These are phyloP conservation scores for Ormyrus rosae DNA, from an alignment of 2,888 invertebrate genomes.

Conservation along the genomic window DNA sequence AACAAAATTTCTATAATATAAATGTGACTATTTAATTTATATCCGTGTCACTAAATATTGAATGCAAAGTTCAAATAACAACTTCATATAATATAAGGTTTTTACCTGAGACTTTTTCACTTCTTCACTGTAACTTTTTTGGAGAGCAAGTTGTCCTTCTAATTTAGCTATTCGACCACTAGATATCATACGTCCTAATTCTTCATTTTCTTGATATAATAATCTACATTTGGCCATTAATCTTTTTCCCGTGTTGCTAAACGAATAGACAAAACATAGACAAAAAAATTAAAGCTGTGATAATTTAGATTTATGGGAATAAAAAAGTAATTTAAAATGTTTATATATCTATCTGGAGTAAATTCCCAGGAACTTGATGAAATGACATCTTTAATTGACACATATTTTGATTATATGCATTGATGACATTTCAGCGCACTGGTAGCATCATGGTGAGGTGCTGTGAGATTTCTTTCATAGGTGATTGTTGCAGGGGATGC, in stretches of 20 bases:
- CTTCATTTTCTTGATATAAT: slow-evolving; percentile 97
- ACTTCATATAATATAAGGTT: neutral
- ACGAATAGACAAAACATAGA: slow-evolving; percentile 49
- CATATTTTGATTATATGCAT: slow-evolving; percentile 68
- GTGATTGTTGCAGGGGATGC: slow-evolving; percentile 41
- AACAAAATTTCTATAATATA: slow-evolving; percentile 43
- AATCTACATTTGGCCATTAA: slow-evolving; percentile 98
- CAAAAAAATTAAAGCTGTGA: neutral
- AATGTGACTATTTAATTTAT: slow-evolving; percentile 31
- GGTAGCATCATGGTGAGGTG: slow-evolving; percentile 57
- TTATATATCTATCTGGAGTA: slow-evolving; percentile 91
- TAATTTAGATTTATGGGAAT: neutral
- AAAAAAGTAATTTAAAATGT: neutral
- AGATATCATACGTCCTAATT: slow-evolving; percentile 95
- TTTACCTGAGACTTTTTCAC: slow-evolving; percentile 96
- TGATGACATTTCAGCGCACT: slow-evolving; percentile 55
- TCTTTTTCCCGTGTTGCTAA: slow-evolving; percentile 95
- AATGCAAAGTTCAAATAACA: slow-evolving; percentile 27
- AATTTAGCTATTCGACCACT: slow-evolving; percentile 96
- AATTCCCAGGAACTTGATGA: slow-evolving; percentile 95
- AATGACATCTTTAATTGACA: slow-evolving; percentile 71
- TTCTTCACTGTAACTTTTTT: slow-evolving; percentile 96
- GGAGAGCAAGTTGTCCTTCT: slow-evolving; percentile 95
- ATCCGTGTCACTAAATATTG: slow-evolving; percentile 12
- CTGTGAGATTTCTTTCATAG: slow-evolving; percentile 53